Base-by-base conservation (phyloP, 2,113 vertebrate species). In the Ptyas mucosa region DNA sequence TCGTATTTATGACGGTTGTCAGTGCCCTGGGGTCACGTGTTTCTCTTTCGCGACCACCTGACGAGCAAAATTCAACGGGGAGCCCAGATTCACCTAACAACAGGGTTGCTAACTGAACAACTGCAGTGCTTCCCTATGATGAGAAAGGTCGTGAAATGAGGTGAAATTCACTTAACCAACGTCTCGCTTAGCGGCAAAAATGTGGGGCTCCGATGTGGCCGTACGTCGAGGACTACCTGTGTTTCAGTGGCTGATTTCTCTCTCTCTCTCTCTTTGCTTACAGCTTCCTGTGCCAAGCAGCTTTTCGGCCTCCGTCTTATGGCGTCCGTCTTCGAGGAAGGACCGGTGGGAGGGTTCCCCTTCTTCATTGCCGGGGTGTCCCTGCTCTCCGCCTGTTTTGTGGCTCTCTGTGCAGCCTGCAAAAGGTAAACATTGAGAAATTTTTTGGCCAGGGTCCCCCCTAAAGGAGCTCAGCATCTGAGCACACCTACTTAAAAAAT, bases 271-370 rank as follows among this genome's bases (percentile, higher is more conserved):
- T 23, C 10, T 34, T 3, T 2, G 20, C 12, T 24, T 24, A 57
- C 34, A 89, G 39, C 15, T 18, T 51, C 15, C 51, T 53, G 26
- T 9, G 29, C 14, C 15, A 52, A 87, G 86, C 14, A 7, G 1
- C 51, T 39, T 39, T 18, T 3, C 14, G 5, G 46, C 21, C 51
- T 55, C 12, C 1, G 0, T 52, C 39, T 52, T 18, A 89, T 89
- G 88, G 75, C 54, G 7, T 14, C 88, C 9, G 0, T 21, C 21
- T 43, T 54, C 3, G 54, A 61, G 75, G 88, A 53, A 26, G 54
- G 6, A 9, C 24, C 12, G 3, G 18, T 6, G 1, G 46, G 1
- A 0, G 14, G 23, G 8, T 8, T 64, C 54, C 10, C 4, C 5
- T 8, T 24, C 2, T 64, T 90, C 9, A 2, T 39, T 0, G 46